Conservation (phyloP, 2,113 vertebrate genomes). For the Chloropsis cyanopogon region DNA sequence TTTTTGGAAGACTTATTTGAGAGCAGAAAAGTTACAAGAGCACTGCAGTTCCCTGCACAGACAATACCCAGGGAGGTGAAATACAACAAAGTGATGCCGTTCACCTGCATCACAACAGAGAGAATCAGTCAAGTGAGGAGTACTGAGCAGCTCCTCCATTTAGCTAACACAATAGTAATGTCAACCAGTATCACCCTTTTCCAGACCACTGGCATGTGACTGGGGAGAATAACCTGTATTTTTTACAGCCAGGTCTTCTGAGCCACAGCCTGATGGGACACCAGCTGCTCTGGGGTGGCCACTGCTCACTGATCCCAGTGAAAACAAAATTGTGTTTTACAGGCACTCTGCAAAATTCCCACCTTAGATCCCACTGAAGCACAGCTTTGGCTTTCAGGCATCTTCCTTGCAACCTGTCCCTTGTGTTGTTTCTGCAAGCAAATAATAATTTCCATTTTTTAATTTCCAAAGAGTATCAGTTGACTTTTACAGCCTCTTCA, state of each 20-base stretch:
- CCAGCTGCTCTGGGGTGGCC: background rate
- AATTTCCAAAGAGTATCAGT: background rate
- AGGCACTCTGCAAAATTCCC: background rate
- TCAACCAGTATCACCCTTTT: background rate
- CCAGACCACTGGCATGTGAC: rapidly evolving
- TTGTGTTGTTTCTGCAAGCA: background rate
- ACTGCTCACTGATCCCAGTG: background rate
- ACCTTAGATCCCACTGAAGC: background rate
- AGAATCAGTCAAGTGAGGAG: background rate
- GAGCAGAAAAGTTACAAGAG: too few relatives aligned
- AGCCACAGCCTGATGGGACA: background rate
- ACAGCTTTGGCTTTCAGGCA: background rate
- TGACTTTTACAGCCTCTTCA: background rate
- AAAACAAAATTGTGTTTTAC: background rate
- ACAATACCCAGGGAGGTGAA: too few relatives aligned
- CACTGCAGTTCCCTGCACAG: too few relatives aligned
- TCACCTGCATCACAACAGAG: background rate
- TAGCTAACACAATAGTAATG: background rate
- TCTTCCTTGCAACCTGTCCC: background rate
- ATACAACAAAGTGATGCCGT: too few relatives aligned
- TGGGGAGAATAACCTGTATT: background rate
- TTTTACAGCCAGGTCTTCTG: background rate
- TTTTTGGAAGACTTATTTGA: too few relatives aligned
- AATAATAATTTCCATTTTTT: too few relatives aligned
- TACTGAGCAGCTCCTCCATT: background rate